These are phyloP conservation scores for Pharmacophagus antenor DNA, from an alignment of 2,888 invertebrate genomes.

Conservation along the genomic window DNA sequence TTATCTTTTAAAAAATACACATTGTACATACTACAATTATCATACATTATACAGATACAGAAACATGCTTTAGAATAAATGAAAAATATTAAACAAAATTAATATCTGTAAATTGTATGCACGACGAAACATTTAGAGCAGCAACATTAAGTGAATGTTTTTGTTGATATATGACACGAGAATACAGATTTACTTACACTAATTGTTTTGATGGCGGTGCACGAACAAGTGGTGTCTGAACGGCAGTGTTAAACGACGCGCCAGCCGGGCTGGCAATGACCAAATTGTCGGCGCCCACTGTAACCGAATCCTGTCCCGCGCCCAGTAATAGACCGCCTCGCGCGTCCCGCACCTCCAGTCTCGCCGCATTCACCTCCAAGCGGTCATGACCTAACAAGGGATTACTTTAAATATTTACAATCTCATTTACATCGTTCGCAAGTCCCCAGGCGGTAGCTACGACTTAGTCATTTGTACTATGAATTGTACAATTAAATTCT, in stretches of 20 bases:
- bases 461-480: conserved; percentile 7
- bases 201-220: conserved; percentile 92
- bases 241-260: conserved; percentile 90
- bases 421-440: conserved; percentile 15
- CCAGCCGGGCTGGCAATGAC: conserved; percentile 92
- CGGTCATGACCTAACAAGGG: conserved; percentile 87
- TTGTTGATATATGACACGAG: background rate
- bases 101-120: too few species aligned
- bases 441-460: background rate
- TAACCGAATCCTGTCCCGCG: conserved; percentile 88
- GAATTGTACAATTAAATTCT: background rate
- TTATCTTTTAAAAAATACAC: too few species aligned
- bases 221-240: conserved; percentile 91
- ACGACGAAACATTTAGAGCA: too few species aligned
- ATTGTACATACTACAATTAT: too few species aligned
- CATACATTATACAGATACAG: too few species aligned
- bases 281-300: conserved; percentile 90
- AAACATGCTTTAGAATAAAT: too few species aligned
- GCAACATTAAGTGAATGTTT: too few species aligned
- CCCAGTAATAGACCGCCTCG: conserved; percentile 89
- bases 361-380: conserved; percentile 88
- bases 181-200: conserved; percentile 80
- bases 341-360: conserved; percentile 90
- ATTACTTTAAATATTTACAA: conserved; percentile 18
- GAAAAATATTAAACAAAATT: too few species aligned